Evolutionary conservation across 1,140 invertebrate genomes (phyloP), one percentile per base, ranked within the genome.

Genomic region (Trichonephila clavata): DNA sequence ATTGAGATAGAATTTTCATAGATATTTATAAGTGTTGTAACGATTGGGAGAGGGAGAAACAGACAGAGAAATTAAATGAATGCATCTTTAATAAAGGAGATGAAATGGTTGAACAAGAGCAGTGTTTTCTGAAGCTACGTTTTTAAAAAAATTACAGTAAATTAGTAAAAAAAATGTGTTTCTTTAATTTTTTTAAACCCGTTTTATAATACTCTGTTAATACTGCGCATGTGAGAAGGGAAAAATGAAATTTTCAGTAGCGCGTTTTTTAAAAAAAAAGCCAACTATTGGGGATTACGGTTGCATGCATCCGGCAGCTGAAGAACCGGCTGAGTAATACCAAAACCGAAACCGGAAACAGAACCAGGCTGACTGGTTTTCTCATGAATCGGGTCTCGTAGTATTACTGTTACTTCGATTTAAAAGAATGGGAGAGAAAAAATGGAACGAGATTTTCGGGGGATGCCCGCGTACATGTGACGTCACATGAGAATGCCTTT

Each of bases 401-500:
- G n/a, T 91, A 80, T 24, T 80, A 80, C 65, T 90, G 50, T 80
- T 80, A 80, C 18, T 71, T 43, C 63, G 24, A 68, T 88, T 68
- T 88, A 39, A 20, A 68, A 61, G 16, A 27, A 27, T 10, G 50
- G 50, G 50, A 39, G 2, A 39, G 68, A 65, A 88, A 77, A 90
- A 59, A 21, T 43, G 39, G 68, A 60, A 20, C 68, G 71, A n/a
- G n/a, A 90, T 80, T 93, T 87, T 88, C 13, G 2, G 92, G 50
- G 50, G 57, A 93, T 77, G 81, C 83, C 84, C 59, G 92, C 86
- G 86, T 93, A n/a, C 84, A 81, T 93, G 92, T 93, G 92, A 93
- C 92, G 92, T 93, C 92, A 93, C 68, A 88, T 93, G 92, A 86
- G 92, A 93, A 93, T 88, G 92, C 88, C 92, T 93, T 93, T 63